phyloP scores from a whole-genome alignment of 2,797 vertebrate species.

The Pipistrellus nathusii region DNA sequence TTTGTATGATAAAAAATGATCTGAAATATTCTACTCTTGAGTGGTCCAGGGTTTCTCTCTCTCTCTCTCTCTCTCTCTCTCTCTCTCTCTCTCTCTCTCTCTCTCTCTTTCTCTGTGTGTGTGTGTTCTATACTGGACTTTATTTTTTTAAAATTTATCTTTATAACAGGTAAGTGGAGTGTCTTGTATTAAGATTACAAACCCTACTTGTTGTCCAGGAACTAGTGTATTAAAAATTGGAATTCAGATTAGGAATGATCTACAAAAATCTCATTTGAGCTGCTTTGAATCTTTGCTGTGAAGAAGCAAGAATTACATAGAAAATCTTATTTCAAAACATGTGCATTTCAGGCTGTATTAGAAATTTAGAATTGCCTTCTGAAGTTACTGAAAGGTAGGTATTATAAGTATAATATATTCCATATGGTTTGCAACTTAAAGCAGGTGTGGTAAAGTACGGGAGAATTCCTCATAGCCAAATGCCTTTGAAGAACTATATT shows the following conservation, averaged over 20 bases:
- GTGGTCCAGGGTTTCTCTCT: neutral
- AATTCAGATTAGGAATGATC: conserved; percentile 35
- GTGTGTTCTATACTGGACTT: too few species aligned
- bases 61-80: too few species aligned
- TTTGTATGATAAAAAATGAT: neutral
- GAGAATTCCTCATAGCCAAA: conserved; percentile 58
- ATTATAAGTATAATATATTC: conserved; percentile 57
- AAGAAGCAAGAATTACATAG: conserved; percentile 45
- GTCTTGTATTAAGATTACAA: neutral
- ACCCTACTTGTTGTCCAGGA: neutral
- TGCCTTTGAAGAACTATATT: conserved; percentile 73
- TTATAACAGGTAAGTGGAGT: neutral
- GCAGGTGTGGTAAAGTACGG: conserved; percentile 65
- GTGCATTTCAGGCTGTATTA: conserved; percentile 50
- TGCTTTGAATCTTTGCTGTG: conserved; percentile 43
- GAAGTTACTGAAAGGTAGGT: conserved; percentile 68
- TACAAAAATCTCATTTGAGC: conserved; percentile 47
- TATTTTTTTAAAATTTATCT: too few species aligned
- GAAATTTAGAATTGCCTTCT: conserved; percentile 65
- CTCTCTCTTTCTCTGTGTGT: too few species aligned
- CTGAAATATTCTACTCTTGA: conserved; percentile 33
- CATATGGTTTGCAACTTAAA: conserved; percentile 72
- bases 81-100: too few species aligned
- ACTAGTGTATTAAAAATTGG: conserved; percentile 20
- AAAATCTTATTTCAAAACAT: conserved; percentile 58